Base-by-base conservation (phyloP, 2,797 vertebrate genomes). In the Eulemur mongoz region DNA sequence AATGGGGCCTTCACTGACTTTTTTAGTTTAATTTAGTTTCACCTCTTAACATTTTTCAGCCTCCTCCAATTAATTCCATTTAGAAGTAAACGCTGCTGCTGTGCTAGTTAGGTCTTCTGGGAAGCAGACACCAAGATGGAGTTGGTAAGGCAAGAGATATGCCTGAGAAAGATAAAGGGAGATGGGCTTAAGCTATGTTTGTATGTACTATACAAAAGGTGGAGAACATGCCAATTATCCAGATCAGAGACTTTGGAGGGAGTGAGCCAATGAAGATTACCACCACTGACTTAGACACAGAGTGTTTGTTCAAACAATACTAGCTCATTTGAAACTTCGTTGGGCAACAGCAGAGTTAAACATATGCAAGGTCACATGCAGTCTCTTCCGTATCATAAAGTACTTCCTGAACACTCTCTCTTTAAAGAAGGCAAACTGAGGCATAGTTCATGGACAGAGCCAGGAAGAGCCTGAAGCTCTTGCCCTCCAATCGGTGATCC, bases 381-480 rank as follows among this genome's bases (percentile, higher is more conserved):
- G 52, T 35, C 67, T 93, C 65, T 86, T 92, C 69, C 89, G 54
- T 54, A 35, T 89, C 83, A 43, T 79, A 93, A 95, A 97, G 72
- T 38, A 91, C 50, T 89, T 89, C 48, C 50, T 70, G 72, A 94
- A 40, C n/a, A 81, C 23, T 52, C 35, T 80, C 13, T 50, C 50
- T 94, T 80, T 75, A 91, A 93, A 91, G 95, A 84, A 94, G 94
- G 45, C 50, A 85, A 67, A 90, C 69, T 61, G 78, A 96, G 83
- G 72, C 79, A 85, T 18, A 35, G 35, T 61, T 72, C 57, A 13
- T 17, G 35, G 30, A 87, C 57, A 86, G 59, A 96, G 76, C 38
- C 76, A 93, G 65, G 70, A 93, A 82, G 80, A 96, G 83, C 32
- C 43, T 32, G 30, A 81, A 89, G 82, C n/a, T 61, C 61, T 95